A percentile compares a stretch with the other conserved stretches of the same genome.
phyloP scores from a whole-genome alignment of 2,888 invertebrate species.

The Sarcophaga variegata region DNA sequence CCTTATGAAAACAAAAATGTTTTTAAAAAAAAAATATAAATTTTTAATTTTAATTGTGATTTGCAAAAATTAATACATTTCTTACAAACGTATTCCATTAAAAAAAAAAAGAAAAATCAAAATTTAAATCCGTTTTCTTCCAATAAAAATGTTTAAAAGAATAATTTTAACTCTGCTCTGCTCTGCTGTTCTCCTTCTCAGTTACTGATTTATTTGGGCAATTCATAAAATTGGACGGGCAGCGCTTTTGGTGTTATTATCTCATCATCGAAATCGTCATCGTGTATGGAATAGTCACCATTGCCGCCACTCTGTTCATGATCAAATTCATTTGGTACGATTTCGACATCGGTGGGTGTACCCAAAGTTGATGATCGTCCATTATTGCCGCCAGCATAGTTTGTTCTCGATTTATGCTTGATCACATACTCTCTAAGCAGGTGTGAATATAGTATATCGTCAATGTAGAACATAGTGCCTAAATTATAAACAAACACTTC shows the following conservation, averaged over 20 bases:
- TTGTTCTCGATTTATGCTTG: constrained; percentile 76
- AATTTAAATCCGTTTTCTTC: constrained; percentile 21
- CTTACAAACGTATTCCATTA: constrained; percentile 56
- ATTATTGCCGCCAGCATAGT: constrained; percentile 74
- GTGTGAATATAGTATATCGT: constrained; percentile 84
- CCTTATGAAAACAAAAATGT: constrained; percentile 43
- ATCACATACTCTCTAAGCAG: constrained; percentile 78
- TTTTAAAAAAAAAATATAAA: constrained; percentile 8
- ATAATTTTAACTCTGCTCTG: neutral
- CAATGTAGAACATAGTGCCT: constrained; percentile 86
- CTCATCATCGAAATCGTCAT: constrained; percentile 81
- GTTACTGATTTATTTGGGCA: constrained; percentile 77
- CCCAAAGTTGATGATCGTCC: constrained; percentile 72
- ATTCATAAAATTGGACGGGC: constrained; percentile 80
- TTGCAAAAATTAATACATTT: constrained; percentile 40
- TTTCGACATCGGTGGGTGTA: constrained; percentile 80
- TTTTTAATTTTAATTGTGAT: constrained; percentile 54
- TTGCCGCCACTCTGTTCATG: constrained; percentile 78
- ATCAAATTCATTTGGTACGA: constrained; percentile 80
- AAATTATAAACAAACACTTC: constrained; percentile 86
- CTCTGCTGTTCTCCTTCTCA: neutral
- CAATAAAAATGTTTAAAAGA: constrained; percentile 22
- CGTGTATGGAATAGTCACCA: constrained; percentile 78
- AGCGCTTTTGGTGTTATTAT: constrained; percentile 82
- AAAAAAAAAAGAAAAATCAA: constrained; percentile 34